phyloP scores from a whole-genome alignment of 2,888 invertebrate genomes.

The Apeira syringaria region DNA sequence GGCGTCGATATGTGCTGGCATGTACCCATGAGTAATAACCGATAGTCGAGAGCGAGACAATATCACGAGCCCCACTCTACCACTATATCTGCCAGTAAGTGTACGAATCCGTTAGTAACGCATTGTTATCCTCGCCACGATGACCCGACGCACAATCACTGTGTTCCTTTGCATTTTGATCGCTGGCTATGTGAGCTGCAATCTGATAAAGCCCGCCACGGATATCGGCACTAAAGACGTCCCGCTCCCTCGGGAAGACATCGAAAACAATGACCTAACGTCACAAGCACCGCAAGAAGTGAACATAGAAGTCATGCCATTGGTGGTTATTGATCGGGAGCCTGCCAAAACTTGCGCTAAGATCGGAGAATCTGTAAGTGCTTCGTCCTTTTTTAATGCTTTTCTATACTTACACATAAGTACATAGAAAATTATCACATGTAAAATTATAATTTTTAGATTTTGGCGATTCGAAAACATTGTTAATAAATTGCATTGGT shows the following conservation, averaged over 20 bases:
- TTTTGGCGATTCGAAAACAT: too few species aligned
- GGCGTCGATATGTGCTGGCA: not conserved
- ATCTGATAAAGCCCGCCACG: constrained; percentile 37
- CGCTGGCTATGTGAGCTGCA: constrained; percentile 41
- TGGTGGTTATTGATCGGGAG: not conserved
- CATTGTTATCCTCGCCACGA: constrained; percentile 20
- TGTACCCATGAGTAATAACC: constrained; percentile 6
- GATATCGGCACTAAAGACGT: constrained; percentile 30
- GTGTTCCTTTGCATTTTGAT: constrained; percentile 35
- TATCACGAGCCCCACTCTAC: constrained; percentile 4
- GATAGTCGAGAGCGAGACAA: constrained; percentile 9
- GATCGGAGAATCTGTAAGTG: constrained; percentile 66
- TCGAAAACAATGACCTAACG: constrained; percentile 12
- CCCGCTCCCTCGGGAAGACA: constrained; percentile 22
- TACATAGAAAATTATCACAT: too few species aligned
- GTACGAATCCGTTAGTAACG: constrained; percentile 17
- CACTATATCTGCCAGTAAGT: constrained; percentile 22
- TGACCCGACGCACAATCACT: constrained; percentile 30
- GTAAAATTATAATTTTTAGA: too few species aligned
- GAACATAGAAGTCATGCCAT: constrained; percentile 7
- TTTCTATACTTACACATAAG: too few species aligned
- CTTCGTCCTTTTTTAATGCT: too few species aligned
- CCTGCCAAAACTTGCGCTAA: constrained; percentile 42
- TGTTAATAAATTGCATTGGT: too few species aligned
- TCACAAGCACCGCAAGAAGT: not conserved